Percentiles rank a stretch among this genome's conserved stretches.
phyloP scores from a whole-genome alignment of 1,140 invertebrate species.

The Phenacoccus solenopsis region DNA sequence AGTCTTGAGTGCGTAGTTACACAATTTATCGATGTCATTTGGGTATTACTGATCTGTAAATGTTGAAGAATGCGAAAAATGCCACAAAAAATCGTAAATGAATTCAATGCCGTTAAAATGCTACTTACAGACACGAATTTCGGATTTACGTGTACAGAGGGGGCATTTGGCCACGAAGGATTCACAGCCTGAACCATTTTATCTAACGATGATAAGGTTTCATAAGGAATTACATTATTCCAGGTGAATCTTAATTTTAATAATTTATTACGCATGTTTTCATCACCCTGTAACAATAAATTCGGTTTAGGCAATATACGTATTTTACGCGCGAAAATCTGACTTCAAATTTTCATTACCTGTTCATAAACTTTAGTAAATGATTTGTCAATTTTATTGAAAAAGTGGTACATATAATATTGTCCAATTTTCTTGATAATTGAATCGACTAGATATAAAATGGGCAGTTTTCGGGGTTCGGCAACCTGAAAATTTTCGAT shows the following conservation, averaged over 20 bases:
- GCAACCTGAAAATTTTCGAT: slow-evolving; percentile 67
- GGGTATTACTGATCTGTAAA: no score
- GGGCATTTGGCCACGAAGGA: slow-evolving; percentile 89
- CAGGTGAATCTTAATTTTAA: slow-evolving; percentile 91
- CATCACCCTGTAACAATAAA: slow-evolving; percentile 61
- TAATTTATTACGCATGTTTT: slow-evolving; percentile 77
- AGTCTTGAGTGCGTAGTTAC: no score
- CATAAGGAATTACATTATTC: slow-evolving; percentile 77
- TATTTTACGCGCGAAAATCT: slow-evolving; percentile 4
- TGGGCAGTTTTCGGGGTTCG: slow-evolving; percentile 77
- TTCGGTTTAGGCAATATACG: slow-evolving; percentile 2
- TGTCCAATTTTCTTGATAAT: slow-evolving; percentile 94
- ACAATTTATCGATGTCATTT: no score
- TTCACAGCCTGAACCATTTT: slow-evolving; percentile 75
- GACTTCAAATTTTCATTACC: no score
- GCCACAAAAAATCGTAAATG: no score
- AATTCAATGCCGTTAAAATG: no score
- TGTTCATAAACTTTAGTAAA: slow-evolving; percentile 82
- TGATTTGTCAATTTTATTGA: slow-evolving; percentile 69
- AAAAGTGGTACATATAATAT: slow-evolving; percentile 74
- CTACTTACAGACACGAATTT: slow-evolving; percentile 47
- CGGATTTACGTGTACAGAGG: slow-evolving; percentile 84
- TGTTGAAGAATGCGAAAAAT: no score
- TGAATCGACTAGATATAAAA: slow-evolving; percentile 95
- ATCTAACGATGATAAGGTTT: slow-evolving; percentile 81